Base-by-base conservation (phyloP, 1,140 invertebrate genomes). In the Drosophila orena region DNA sequence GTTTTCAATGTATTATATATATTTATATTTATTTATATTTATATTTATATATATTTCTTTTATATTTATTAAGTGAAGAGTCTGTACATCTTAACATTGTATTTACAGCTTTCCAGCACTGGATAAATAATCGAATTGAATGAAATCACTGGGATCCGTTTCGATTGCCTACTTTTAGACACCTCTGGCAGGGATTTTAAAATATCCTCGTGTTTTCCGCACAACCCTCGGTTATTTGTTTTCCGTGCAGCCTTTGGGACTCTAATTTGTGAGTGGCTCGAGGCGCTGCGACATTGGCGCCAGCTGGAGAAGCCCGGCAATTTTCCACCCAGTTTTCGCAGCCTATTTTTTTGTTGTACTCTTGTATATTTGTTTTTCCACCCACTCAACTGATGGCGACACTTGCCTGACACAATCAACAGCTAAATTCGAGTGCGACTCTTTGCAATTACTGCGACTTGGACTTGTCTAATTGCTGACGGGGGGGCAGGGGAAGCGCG, bases 401-500 rank as follows among this genome's bases (percentile, higher is more conserved):
- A 44, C 37, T 53, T 58, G 57, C 55, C 57, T 50, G 56, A 54
- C 79, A 83, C 80, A 83, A 83, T 83, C 76, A 81, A 59, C 77
- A 73, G 54, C 61, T 73, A 58, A 38, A 78, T 40, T 72, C 38
- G 76, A 62, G 68, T 79, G 58, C 59, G 57, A 83, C 76, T 78
- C 79, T 69, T 53, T 69, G 79, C 79, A 81, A 83, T 81, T 81
- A 81, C 77, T 84, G 76, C 76, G 80, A 76, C 81, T 84, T 71
- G 61, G 81, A 71, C 76, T 85, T 83, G 80, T 78, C 80, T 83
- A 83, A 83, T 83, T 84, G 80, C 80, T 55, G 68, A 44, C 12
- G 27, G 55, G 54, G 55, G 54, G 24, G 42, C 47, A 40, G 22
- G 46, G 24, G 17, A 11, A 20, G 20, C 11, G 42, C 17, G 8